Base-by-base conservation (phyloP, 2,797 vertebrate genomes). In the Enteromius thamalakanensis region DNA sequence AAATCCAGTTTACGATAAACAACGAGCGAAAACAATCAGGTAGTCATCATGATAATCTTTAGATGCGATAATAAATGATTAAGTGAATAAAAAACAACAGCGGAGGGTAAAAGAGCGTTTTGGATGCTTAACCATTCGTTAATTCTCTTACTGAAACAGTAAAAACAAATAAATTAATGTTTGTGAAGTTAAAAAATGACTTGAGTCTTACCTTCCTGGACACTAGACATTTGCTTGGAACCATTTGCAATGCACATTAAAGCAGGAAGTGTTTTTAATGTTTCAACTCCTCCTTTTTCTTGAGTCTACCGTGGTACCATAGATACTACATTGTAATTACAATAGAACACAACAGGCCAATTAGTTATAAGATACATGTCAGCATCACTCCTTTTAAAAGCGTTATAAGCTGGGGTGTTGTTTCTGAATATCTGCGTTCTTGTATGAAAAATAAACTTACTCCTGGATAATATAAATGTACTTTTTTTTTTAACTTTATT, bases 191-290 rank as follows among this genome's bases (percentile, higher is more conserved):
- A 8, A 5, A 71, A 60, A 60, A 26, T 29, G 10, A 32, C 3
- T 15, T 7, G 23, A 77, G 21, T 32, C 23, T 64, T 76, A 87
- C 84, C 84, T 84, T 64, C 40, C 1, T 74, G 42, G 4, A 40
- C 23, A 45, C 7, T 4, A 2, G 62, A 23, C 53, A 17, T 14
- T 26, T 53, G 21, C 26, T 75, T 12, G 2, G 2, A 17, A 79
- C 1, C 2, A 45, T 64, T n/a, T 51, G 62, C 15, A 21, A 3
- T 26, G 9, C 76, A 65, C 19, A 34, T 1, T 34, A 1, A 47
- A 84, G 21, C 67, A 87, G 84, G 87, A 87, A 87, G 84, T 80
- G 9, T 40, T 53, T 78, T 67, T 76, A 19, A 6, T 58, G 8
- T 29, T 11, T 60, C 2, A 87, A 51, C 87, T 82, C 87, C 84